Evolutionary conservation across 1,140 invertebrate genomes (phyloP).

Genomic region (Cyclina sinensis): DNA sequence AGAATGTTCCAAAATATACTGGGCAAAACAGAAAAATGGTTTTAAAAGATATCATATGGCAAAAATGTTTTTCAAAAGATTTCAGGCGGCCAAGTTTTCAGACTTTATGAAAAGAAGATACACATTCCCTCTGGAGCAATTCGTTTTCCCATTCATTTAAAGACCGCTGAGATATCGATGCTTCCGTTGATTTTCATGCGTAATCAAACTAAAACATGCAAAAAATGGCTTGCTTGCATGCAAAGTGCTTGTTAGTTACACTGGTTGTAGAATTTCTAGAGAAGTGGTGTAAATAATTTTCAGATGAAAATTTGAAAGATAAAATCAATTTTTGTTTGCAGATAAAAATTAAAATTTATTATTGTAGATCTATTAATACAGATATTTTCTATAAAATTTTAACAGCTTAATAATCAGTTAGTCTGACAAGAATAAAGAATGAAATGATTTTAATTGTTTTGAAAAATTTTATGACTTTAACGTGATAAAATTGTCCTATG

Average conservation of each 20-base stretch:
- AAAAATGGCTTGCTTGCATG: background rate
- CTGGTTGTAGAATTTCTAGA: background rate
- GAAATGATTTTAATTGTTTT: too few species aligned
- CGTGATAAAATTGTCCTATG: too few species aligned
- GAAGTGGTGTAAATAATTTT: background rate
- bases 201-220: constrained; percentile 20
- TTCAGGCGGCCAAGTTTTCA: background rate
- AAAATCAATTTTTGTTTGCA: background rate
- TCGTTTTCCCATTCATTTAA: background rate
- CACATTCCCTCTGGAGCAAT: background rate
- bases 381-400: too few species aligned
- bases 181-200: constrained; percentile 10
- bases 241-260: background rate
- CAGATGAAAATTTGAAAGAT: background rate
- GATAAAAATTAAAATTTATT: too few species aligned
- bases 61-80: too few species aligned
- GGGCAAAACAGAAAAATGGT: background rate
- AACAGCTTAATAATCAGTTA: too few species aligned
- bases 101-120: background rate
- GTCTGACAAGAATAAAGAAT: too few species aligned
- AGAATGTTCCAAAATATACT: too few species aligned
- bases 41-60: too few species aligned
- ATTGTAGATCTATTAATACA: too few species aligned
- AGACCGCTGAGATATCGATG: background rate
- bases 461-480: too few species aligned